Base-by-base conservation (phyloP, 2,888 invertebrate species). In the Coecobrya sp. region DNA sequence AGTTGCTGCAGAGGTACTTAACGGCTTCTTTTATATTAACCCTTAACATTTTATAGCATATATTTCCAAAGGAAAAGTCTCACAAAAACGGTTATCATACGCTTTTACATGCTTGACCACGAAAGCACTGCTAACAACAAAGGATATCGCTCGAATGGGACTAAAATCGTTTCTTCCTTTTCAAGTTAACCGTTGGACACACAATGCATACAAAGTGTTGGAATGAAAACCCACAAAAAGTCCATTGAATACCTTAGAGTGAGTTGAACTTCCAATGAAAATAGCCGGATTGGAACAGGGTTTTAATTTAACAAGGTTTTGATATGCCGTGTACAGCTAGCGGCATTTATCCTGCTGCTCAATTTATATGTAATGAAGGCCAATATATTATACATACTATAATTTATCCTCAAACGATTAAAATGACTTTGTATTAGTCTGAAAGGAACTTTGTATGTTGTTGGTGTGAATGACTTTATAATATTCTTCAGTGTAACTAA, bases 291-390 rank as follows among this genome's bases (percentile, higher is more conserved):
- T 45, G 85, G n/a, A 49, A 68, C 45, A 42, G 19, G 45, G 22
- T 42, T 16, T n/a, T 52, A 70, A 25, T 65, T n/a, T 25, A 65
- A 89, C 52, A 42, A n/a, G 19, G 68, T 84, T 55, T 68, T 36
- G 36, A 36, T 36, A 36, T 36, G 7, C 36, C 36, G 36, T 4
- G n/a, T 4, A 36, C 36, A 36, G 36, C 36, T 36, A 4, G 7
- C 2, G 36, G 36, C 36, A 2, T 36, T 36, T 36, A 36, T 7
- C 36, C 3, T 36, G 36, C 7, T 36, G 36, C 7, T 7, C 36
- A 36, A 36, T 36, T 36, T 36, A 36, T 36, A 36, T 36, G 36
- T 7, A 36, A 36, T n/a, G n/a, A n/a, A n/a, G n/a, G n/a, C n/a
- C n/a, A n/a, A n/a, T n/a, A n/a, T n/a, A n/a, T n/a, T n/a, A n/a